Conservation (phyloP, 2,797 vertebrate genomes). For the Bradypus variegatus region DNA sequence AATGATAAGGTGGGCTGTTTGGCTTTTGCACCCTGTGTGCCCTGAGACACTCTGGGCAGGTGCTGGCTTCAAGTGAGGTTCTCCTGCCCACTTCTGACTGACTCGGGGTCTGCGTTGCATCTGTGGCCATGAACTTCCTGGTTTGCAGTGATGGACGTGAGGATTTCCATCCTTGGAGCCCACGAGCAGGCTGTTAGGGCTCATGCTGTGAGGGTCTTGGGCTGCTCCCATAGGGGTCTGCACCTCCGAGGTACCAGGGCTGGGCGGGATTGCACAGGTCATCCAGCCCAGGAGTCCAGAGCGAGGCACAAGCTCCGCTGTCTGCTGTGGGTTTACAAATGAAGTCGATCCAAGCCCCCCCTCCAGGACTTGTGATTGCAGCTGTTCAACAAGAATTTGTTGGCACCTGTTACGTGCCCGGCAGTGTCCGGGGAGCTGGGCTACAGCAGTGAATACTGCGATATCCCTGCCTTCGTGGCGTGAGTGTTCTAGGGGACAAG, state of each 20-base stretch:
- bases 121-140: neutral
- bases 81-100: neutral
- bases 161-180: neutral
- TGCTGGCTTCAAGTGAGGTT: neutral
- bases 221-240: too few species aligned
- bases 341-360: neutral
- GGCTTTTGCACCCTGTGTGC: rapidly evolving
- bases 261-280: neutral
- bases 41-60: neutral
- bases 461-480: neutral
- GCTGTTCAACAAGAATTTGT: neutral
- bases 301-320: rapidly evolving
- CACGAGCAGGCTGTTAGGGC: too few species aligned
- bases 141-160: rapidly evolving
- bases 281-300: neutral
- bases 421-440: too few species aligned
- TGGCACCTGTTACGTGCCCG: neutral
- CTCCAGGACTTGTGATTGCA: neutral
- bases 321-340: too few species aligned
- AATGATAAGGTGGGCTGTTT: rapidly evolving
- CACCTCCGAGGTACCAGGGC: rapidly evolving
- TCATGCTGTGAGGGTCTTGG: neutral
- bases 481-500: neutral
- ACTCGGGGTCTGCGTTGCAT: neutral
- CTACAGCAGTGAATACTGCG: neutral